Percentiles rank a stretch among this genome's conserved stretches.
Evolutionary conservation across 2,797 vertebrate genomes (phyloP).

Genomic region (Siniperca undulata): DNA sequence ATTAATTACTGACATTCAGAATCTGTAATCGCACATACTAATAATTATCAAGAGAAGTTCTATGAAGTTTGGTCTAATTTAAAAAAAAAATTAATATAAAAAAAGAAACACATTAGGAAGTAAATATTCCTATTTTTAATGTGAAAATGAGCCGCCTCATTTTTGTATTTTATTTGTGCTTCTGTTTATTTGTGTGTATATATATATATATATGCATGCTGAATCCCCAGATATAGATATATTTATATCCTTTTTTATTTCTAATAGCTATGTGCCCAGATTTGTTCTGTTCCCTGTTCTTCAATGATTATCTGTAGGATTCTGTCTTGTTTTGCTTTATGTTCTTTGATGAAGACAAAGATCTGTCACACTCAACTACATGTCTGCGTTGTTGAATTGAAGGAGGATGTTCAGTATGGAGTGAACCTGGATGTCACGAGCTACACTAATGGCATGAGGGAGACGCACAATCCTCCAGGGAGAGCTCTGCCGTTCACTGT

Average conservation of each 20-base stretch:
- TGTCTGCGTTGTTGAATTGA: constrained; percentile 3
- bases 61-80: not conserved
- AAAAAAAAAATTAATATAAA: not conserved
- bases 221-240: too few relatives aligned
- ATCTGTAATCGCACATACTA: too few relatives aligned
- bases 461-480: constrained; percentile 93
- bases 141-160: not conserved
- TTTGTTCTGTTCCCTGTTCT: not conserved
- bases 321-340: not conserved
- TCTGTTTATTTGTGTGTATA: not conserved
- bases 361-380: not conserved
- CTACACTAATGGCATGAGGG: constrained; percentile 89
- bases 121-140: not conserved
- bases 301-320: not conserved
- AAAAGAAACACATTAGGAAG: not conserved
- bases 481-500: constrained; percentile 91
- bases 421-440: constrained; percentile 97
- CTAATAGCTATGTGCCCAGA: too few relatives aligned
- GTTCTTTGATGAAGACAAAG: not conserved
- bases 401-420: constrained; percentile 92
- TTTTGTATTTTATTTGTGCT: not conserved
- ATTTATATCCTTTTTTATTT: not conserved
- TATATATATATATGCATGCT: too few relatives aligned
- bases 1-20: not conserved
- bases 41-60: not conserved